Percentiles rank a stretch among this genome's conserved stretches.
These are phyloP conservation scores for Micrasema minimum DNA, from an alignment of 1,140 invertebrate genomes.

Conservation along the genomic window DNA sequence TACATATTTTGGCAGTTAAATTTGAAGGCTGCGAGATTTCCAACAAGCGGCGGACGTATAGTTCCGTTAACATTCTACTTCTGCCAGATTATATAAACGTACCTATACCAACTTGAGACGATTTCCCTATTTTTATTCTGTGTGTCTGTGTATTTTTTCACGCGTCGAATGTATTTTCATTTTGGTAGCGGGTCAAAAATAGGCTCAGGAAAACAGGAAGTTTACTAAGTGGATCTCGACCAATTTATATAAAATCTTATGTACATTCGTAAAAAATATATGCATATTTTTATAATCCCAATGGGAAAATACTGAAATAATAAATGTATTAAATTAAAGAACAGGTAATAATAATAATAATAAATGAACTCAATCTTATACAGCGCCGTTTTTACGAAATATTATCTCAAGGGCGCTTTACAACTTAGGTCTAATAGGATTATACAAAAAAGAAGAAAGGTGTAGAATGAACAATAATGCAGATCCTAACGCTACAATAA, in stretches of 20 bases:
- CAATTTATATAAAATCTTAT: too few species aligned
- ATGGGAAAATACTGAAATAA: slow-evolving; percentile 3
- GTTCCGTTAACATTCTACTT: slow-evolving; percentile 8
- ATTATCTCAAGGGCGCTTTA: too few species aligned
- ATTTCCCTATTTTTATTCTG: slow-evolving; percentile 33
- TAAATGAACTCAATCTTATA: too few species aligned
- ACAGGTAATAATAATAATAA: too few species aligned
- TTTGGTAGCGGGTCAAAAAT: slow-evolving; percentile 38
- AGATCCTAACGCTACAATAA: too few species aligned
- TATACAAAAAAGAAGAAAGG: too few species aligned
- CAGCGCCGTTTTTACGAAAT: too few species aligned
- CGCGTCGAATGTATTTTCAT: slow-evolving; percentile 42
- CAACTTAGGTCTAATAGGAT: too few species aligned
- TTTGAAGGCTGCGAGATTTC: slow-evolving; percentile 15
- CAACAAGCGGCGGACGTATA: slow-evolving; percentile 19
- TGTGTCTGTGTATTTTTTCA: slow-evolving; percentile 44
- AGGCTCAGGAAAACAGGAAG: slow-evolving; percentile 32
- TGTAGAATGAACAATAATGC: too few species aligned
- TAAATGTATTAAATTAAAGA: too few species aligned
- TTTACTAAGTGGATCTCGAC: slow-evolving; percentile 27
- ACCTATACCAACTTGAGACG: slow-evolving; percentile 36
- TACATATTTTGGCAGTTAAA: slow-evolving; percentile 17
- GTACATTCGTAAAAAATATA: slow-evolving; percentile 15
- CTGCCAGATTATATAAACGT: slow-evolving; percentile 23
- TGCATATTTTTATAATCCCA: not conserved